Evolutionary conservation across 2,888 invertebrate species (phyloP).

Genomic region (Drosophila eohydei): DNA sequence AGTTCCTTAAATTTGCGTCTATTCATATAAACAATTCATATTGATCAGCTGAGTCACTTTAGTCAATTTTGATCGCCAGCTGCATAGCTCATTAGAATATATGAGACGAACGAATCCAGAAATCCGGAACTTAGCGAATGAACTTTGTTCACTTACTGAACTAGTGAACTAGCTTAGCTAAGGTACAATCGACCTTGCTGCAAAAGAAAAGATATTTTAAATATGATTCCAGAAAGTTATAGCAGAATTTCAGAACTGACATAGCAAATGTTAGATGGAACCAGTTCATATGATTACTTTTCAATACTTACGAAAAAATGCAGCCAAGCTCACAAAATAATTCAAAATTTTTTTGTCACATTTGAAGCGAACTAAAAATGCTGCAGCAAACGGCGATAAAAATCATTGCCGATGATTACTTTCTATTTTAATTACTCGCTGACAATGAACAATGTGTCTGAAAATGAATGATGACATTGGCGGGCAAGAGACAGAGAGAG

Average conservation of each 20-base stretch:
- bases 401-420: conserved; percentile 49
- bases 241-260: not conserved
- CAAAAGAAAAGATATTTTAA: not conserved
- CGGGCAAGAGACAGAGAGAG: not conserved
- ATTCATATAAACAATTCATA: no score
- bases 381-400: conserved; percentile 36
- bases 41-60: no score
- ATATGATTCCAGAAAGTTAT: not conserved
- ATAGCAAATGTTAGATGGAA: not conserved
- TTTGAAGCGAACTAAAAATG: conserved; percentile 13
- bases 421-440: conserved; percentile 70
- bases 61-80: no score
- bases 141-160: not conserved
- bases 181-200: not conserved
- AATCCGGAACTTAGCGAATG: no score
- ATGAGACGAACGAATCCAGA: no score
- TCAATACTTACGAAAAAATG: not conserved
- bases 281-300: not conserved
- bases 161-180: not conserved
- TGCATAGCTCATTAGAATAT: no score
- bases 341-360: not conserved
- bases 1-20: no score
- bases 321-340: not conserved
- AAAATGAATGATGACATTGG: conserved; percentile 73
- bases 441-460: conserved; percentile 47